Conservation (phyloP, 2,888 invertebrate genomes). For the Lepidonotus clava region DNA sequence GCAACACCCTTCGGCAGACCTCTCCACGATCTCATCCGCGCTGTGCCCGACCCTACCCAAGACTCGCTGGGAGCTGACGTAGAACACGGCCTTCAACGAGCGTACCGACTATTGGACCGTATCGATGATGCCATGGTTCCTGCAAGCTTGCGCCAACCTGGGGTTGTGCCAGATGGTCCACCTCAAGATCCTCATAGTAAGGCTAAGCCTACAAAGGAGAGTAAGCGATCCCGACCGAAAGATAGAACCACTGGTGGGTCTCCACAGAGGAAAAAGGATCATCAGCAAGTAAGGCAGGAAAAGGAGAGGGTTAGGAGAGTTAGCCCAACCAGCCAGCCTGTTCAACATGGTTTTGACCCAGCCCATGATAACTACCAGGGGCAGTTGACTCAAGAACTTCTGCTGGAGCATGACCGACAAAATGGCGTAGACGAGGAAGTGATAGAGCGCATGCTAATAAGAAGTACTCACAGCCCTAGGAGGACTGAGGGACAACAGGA, state of each 20-base stretch:
- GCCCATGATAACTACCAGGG: slow-evolving; percentile 42
- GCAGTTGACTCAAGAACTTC: slow-evolving; percentile 12
- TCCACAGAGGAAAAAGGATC: not conserved
- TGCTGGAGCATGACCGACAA: slow-evolving; percentile 24
- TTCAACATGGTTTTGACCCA: slow-evolving; percentile 4
- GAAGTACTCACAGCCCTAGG: slow-evolving; percentile 1
- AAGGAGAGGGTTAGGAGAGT: not conserved
- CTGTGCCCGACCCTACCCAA: not conserved
- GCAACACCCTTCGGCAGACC: not conserved
- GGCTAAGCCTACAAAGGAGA: not conserved
- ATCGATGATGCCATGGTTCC: slow-evolving; percentile 2
- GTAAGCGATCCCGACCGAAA: not conserved
- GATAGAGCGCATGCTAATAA: slow-evolving; percentile 19
- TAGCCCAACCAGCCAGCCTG: not conserved
- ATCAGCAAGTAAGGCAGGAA: not conserved
- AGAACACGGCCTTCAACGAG: not conserved
- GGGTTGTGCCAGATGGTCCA: too few species aligned
- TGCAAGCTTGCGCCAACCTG: not conserved
- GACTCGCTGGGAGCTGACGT: not conserved
- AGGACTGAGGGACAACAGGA: not conserved
- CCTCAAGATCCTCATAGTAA: too few species aligned
- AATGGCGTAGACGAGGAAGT: slow-evolving; percentile 29
- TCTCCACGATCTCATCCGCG: not conserved
- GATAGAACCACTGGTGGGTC: not conserved
- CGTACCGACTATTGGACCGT: slow-evolving; percentile 31